phyloP scores from a whole-genome alignment of 2,113 vertebrate species.

The Eudyptes chrysolophus region DNA sequence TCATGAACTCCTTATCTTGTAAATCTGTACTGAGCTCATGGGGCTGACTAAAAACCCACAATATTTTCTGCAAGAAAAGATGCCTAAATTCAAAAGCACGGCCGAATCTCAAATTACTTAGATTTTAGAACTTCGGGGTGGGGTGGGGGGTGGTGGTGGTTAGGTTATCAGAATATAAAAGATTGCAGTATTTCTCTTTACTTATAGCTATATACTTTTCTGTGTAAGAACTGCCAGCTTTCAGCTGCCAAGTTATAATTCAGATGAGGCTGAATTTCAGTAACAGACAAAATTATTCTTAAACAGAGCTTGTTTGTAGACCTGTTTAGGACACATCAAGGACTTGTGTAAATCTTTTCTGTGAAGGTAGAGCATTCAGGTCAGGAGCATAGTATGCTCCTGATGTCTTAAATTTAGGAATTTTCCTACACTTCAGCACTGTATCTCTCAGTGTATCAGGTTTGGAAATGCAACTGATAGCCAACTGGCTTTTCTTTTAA shows the following conservation, averaged over 20 bases:
- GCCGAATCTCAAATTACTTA: neutral
- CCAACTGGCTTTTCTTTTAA: conserved; percentile 29
- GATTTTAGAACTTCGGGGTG: neutral
- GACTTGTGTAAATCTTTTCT: neutral
- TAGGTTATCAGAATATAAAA: neutral
- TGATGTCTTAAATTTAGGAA: neutral
- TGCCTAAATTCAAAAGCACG: neutral
- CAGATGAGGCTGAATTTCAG: neutral
- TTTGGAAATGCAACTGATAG: conserved; percentile 15
- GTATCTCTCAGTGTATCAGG: neutral
- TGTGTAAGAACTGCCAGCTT: neutral
- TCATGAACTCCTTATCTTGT: neutral
- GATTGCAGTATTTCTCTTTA: neutral
- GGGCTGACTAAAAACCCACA: neutral
- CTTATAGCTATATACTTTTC: neutral
- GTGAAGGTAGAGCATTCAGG: neutral
- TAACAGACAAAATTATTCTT: neutral
- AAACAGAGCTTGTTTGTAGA: neutral
- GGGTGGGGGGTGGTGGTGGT: neutral
- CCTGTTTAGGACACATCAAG: neutral
- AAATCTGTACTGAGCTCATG: neutral
- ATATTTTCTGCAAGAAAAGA: neutral
- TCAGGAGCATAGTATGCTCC: neutral
- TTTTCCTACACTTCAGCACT: neutral
- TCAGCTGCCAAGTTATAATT: neutral